Conservation (phyloP, 2,888 invertebrate genomes). For the Trimorus sp. region DNA sequence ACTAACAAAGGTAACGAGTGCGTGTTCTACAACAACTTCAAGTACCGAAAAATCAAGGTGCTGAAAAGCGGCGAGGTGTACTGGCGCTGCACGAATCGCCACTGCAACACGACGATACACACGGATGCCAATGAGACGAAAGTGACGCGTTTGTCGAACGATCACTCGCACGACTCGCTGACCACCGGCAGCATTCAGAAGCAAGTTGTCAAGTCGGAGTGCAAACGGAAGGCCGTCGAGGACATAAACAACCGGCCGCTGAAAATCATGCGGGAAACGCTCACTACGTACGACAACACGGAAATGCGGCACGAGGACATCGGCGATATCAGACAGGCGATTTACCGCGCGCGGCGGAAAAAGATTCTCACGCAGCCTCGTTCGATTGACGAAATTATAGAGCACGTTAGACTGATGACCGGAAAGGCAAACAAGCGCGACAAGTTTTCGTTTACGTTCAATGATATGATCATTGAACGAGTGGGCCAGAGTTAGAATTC, state of each 20-base stretch:
- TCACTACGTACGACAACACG: constrained; percentile 1
- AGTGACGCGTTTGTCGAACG: constrained; percentile 12
- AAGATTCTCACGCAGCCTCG: constrained; percentile 15
- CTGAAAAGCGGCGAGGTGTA: constrained; percentile 25
- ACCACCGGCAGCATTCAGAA: constrained; percentile 32
- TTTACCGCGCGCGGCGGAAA: constrained; percentile 24
- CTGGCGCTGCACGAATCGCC: constrained; percentile 29
- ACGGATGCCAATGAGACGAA: constrained; percentile 17
- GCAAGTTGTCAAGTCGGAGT: constrained; percentile 20
- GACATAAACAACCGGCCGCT: constrained; percentile 17
- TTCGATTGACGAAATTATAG: constrained; percentile 13
- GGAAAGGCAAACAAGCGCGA: constrained; percentile 15
- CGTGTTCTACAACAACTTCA: constrained; percentile 28
- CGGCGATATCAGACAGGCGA: constrained; percentile 30
- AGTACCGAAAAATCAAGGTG: constrained; percentile 21
- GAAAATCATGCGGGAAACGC: constrained; percentile 20
- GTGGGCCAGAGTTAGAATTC: constrained; percentile 4
- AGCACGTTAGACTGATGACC: constrained; percentile 20
- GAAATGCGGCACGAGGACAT: constrained; percentile 23
- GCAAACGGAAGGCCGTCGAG: constrained; percentile 27
- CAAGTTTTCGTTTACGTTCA: constrained; percentile 13
- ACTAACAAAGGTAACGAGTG: constrained; percentile 36
- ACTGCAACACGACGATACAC: constrained; percentile 23
- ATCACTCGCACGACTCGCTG: constrained; percentile 18
- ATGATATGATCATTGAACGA: constrained; percentile 28